Base-by-base conservation (phyloP, 1,140 invertebrate genomes). In the Pseudobourletiella spinata region DNA sequence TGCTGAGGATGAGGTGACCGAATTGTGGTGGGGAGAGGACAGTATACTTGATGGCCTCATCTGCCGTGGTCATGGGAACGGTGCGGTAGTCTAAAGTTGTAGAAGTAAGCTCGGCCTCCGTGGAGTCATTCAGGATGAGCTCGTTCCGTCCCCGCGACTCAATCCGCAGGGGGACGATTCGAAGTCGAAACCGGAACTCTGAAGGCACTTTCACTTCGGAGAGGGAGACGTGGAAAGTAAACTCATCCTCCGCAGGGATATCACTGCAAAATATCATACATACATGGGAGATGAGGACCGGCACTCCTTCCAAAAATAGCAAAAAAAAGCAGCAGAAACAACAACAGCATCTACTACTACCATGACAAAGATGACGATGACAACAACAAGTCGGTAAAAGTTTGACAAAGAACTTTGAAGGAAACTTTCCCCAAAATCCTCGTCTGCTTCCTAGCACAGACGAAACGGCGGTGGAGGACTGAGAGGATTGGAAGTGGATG, bases 151-250 rank as follows among this genome's bases (percentile, higher is more conserved):
- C 62, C 14, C 28, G 16, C 43, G 64, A 59, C 18, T 65, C 60
- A n/a, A 70, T 25, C 15, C 65, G 62, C 16, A 70, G 65, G 24
- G 68, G 59, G 11, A 67, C 55, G 24, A 70, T 70, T 22, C 65
- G 59, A n/a, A 70, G 44, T 20, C 68, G 59, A 57, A 70, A 70
- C 11, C 68, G 61, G 51, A 70, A 70, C 55, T 70, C 68, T 50
- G 68, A 60, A 63, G 68, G 68, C 63, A 70, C 63, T 63, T 70
- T 70, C 22, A 62, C 61, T 44, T 70, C 62, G 8, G 62, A 59
- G n/a, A 70, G 63, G 32, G 68, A 66, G 8, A 70, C 68, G 48
- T 70, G 68, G 46, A 70, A 70, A 42, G 59, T 65, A 51, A 70
- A 70, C 51, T 70, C 68, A 42, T 70, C 68, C 56, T 70, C 68